A percentile compares a stretch with the other conserved stretches of the same genome.
These are phyloP conservation scores for Caradrina clavipalpis DNA, from an alignment of 2,888 invertebrate genomes.

Conservation along the genomic window DNA sequence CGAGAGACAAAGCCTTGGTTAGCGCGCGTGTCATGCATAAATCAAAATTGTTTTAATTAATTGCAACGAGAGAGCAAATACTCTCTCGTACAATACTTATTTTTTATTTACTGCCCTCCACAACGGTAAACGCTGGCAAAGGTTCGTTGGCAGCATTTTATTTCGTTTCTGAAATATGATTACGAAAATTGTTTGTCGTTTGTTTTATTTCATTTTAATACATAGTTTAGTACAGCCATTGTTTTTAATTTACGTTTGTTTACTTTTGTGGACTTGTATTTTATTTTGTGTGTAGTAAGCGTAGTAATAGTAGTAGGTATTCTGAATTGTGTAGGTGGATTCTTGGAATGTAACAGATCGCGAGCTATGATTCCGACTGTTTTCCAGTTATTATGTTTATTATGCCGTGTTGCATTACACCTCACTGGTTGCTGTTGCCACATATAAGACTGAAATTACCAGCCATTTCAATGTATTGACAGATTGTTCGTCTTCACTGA, in stretches of 20 bases:
- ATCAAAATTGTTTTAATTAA: slow-evolving; percentile 52
- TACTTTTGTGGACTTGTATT: background rate
- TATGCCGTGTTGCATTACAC: too few relatives aligned
- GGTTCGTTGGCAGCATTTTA: slow-evolving; percentile 10
- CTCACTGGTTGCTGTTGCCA: too few relatives aligned
- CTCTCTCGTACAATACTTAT: slow-evolving; percentile 29
- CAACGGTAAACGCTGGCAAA: slow-evolving; percentile 24
- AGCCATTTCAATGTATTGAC: too few relatives aligned
- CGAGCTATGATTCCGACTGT: too few relatives aligned
- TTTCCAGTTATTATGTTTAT: too few relatives aligned
- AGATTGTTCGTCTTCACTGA: too few relatives aligned
- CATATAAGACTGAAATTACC: too few relatives aligned
- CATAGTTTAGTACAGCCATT: background rate
- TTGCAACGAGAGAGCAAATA: too few relatives aligned
- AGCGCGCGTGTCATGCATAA: slow-evolving; percentile 42
- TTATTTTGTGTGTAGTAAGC: too few relatives aligned
- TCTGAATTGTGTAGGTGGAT: too few relatives aligned
- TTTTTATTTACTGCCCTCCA: slow-evolving; percentile 31
- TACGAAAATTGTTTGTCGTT: slow-evolving; percentile 12
- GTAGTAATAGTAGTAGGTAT: too few relatives aligned
- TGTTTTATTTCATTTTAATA: background rate
- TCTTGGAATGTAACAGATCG: too few relatives aligned
- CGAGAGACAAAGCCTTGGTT: background rate
- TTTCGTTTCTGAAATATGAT: slow-evolving; percentile 24
- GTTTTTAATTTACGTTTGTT: background rate